Base-by-base conservation (phyloP, 1,140 invertebrate genomes). In the Hormaphis cornu region DNA sequence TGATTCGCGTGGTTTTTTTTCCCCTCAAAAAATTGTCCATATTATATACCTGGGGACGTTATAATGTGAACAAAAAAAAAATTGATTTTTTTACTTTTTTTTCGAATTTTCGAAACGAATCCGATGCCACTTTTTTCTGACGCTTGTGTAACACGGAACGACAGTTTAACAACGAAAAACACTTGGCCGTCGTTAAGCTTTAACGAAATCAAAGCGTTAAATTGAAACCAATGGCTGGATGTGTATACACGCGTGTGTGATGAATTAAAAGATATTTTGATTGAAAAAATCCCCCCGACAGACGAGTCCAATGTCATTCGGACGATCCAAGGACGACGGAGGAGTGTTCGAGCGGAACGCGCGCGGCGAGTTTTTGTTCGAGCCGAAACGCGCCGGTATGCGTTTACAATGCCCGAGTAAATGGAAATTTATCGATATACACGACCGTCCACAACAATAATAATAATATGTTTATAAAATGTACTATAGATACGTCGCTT, bases 281-380 rank as follows among this genome's bases (percentile, higher is more conserved):
- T 66, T 48, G 44, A 50, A 50, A 63, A 63, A 30, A 58, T n/a
- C n/a, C n/a, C n/a, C n/a, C n/a, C n/a, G n/a, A n/a, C 6, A 20
- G n/a, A 58, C 1, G 50, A 66, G 50, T 33, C 14, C 61, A 30
- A 46, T 66, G 61, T 50, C 61, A 66, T 48, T 30, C 42, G 58
- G 40, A 50, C 59, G 16, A 33, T 48, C 59, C 59, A 66, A 66
- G 59, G 59, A 66, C 59, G 28, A n/a, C n/a, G n/a, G n/a, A n/a
- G n/a, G 59, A 48, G n/a, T 66, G 30, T 44, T 48, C 59, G 44
- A 66, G 59, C 59, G 59, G 59, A 66, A 66, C 59, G 48, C 42
- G 40, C 28, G 18, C 46, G 18, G 46, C 12, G 59, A 28, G 10
- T 63, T 44, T 48, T 42, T 59, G 56, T 59, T 59, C 56, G n/a